A percentile compares a stretch with the other conserved stretches of the same genome.
Conservation (phyloP, 2,888 invertebrate genomes). For the Axea sp. region DNA sequence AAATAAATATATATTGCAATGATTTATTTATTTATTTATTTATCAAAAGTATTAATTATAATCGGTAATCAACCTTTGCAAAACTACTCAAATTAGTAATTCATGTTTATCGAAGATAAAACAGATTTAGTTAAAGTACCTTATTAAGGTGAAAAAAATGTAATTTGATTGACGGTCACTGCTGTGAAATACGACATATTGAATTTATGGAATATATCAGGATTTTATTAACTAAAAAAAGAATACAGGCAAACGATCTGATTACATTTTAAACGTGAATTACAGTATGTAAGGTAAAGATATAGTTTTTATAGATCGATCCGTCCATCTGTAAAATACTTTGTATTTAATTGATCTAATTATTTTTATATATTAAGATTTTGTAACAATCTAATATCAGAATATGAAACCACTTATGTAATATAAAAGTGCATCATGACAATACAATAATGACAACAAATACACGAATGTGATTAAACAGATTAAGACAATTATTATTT, state of each 20-base stretch:
- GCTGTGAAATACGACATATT: conserved; percentile 13
- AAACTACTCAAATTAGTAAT: too few species aligned
- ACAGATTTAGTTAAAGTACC: too few species aligned
- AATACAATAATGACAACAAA: too few species aligned
- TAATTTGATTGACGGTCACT: conserved; percentile 28
- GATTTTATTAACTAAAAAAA: conserved; percentile 41
- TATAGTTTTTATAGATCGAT: conserved; percentile 13
- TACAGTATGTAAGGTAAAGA: conserved; percentile 22
- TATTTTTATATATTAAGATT: conserved; percentile 9
- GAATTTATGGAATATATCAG: conserved; percentile 15
- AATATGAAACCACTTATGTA: conserved; percentile 2
- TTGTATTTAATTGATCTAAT: conserved; percentile 8
- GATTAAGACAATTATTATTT: conserved; percentile 14
- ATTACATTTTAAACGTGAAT: conserved; percentile 9
- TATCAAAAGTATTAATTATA: too few species aligned
- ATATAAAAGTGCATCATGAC: conserved; percentile 14
- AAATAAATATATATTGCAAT: too few species aligned
- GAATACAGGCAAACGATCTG: conserved; percentile 14
- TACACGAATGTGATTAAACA: too few species aligned
- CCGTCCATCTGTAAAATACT: too few species aligned
- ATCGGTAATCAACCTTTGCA: too few species aligned
- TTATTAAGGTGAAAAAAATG: conserved; percentile 10
- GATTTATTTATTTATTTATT: too few species aligned
- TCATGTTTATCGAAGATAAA: too few species aligned
- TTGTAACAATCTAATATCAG: conserved; percentile 16